Evolutionary conservation across 2,888 invertebrate genomes (phyloP), one percentile per base, ranked within the genome.

Genomic region (Melanostoma mellinum): DNA sequence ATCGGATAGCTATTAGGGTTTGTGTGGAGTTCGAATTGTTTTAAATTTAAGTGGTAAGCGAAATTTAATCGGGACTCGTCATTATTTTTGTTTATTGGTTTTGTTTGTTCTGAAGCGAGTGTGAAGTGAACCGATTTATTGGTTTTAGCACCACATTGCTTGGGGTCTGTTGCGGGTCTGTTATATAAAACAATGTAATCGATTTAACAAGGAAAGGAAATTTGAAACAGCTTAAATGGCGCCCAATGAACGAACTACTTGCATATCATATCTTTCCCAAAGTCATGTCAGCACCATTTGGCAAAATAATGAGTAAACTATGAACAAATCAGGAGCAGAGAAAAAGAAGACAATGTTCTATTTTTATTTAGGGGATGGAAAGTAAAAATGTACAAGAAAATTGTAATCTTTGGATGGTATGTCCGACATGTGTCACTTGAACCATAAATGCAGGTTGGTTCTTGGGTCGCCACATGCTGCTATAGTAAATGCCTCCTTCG

Each of bases 391-490:
- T 3, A n/a, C 55, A 42, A 30, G 61, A 73, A 60, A 5, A 48
- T 50, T 63, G 48, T 69, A 74, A 74, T 80, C 68, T 40, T 44
- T 1, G 20, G 20, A 9, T 73, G 46, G 56, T 58, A 69, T 73
- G 78, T 69, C 68, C 52, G 73, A 73, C 82, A 78, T 78, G 82
- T 78, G 74, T 78, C 78, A 65, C 33, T 32, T 44, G 42, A 42
- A 44, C 35, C 6, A 40, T 30, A 63, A 63, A 53, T 71, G 58
- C 65, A 74, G 40, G 68, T 58, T 74, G 35, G 40, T 56, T 2
- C 30, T 55, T 9, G 53, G 8, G 2, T 8, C 48, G 44, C 46
- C 56, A 56, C 40, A 52, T 69, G 56, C 5, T 69, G 48, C 56
- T 33, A 4, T 53, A 36, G 42, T 33, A 46, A 20, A 8, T 46